phyloP scores from a whole-genome alignment of 2,888 invertebrate genomes.

The Dryobotodes eremita region DNA sequence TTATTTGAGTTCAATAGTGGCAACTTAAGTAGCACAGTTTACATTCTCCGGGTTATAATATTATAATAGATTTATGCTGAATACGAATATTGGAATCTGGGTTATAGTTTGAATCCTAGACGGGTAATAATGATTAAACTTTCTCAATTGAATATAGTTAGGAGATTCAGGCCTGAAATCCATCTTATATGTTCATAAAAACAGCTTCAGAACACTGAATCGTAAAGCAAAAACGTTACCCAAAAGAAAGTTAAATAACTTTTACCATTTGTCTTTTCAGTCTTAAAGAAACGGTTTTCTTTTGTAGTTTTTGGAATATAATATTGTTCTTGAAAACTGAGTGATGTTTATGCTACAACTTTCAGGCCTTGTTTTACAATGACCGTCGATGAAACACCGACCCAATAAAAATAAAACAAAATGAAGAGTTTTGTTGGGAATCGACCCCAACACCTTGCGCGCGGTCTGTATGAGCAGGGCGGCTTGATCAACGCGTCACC shows the following conservation, averaged over 20 bases:
- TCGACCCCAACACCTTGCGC: too few relatives aligned
- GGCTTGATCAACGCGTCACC: too few relatives aligned
- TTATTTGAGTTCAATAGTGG: neutral
- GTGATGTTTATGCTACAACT: neutral
- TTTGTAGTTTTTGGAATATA: neutral
- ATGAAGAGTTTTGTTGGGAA: too few relatives aligned
- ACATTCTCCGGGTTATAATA: neutral
- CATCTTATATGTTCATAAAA: neutral
- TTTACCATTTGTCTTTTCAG: conserved; percentile 19
- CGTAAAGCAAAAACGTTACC: neutral
- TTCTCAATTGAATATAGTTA: neutral
- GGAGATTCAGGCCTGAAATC: neutral
- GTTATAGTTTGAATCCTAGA: conserved; percentile 4
- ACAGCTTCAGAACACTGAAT: neutral
- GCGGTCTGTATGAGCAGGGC: too few relatives aligned
- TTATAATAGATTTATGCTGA: conserved; percentile 10
- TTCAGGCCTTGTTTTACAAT: neutral
- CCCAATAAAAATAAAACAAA: neutral
- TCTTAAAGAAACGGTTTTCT: conserved; percentile 6
- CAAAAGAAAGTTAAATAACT: conserved; percentile 2
- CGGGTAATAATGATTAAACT: neutral
- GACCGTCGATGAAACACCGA: too few relatives aligned
- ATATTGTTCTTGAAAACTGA: neutral
- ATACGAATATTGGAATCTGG: conserved; percentile 6
- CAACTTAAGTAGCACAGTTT: neutral